Evolutionary conservation across 2,888 invertebrate species (phyloP).

Genomic region (Cistogaster globosa): DNA sequence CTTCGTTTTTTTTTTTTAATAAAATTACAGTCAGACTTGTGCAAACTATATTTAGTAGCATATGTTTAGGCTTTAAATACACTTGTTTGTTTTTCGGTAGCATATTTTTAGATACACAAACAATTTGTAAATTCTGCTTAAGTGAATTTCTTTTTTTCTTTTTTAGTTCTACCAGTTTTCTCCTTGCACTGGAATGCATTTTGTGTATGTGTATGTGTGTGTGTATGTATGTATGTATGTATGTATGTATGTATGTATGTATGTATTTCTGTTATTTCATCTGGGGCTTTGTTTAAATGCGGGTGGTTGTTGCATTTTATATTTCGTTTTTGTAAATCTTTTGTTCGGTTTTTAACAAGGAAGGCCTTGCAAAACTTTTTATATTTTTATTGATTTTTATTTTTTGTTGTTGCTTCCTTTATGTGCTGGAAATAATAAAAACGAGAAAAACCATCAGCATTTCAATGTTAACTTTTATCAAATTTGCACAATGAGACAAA

Average conservation of each 20-base stretch:
- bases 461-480: conserved; percentile 70
- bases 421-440: conserved; percentile 26
- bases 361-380: conserved; percentile 66
- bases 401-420: conserved; percentile 47
- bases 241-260: no score
- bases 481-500: conserved; percentile 10
- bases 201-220: background rate
- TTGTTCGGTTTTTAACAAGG: conserved; percentile 62
- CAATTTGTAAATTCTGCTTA: conserved; percentile 39
- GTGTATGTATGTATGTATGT: no score
- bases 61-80: conserved; percentile 53
- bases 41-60: conserved; percentile 36
- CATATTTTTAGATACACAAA: conserved; percentile 61
- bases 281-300: conserved; percentile 40
- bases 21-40: background rate
- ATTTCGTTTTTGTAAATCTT: conserved; percentile 29
- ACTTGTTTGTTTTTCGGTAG: conserved; percentile 8
- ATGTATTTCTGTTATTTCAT: conserved; percentile 16
- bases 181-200: conserved; percentile 15
- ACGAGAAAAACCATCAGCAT: conserved; percentile 34
- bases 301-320: conserved; percentile 49
- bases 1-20: background rate
- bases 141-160: conserved; percentile 23
- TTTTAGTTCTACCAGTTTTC: conserved; percentile 3
- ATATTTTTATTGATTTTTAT: conserved; percentile 67